Base-by-base conservation (phyloP, 2,888 invertebrate species). In the Melieria crassipennis region DNA sequence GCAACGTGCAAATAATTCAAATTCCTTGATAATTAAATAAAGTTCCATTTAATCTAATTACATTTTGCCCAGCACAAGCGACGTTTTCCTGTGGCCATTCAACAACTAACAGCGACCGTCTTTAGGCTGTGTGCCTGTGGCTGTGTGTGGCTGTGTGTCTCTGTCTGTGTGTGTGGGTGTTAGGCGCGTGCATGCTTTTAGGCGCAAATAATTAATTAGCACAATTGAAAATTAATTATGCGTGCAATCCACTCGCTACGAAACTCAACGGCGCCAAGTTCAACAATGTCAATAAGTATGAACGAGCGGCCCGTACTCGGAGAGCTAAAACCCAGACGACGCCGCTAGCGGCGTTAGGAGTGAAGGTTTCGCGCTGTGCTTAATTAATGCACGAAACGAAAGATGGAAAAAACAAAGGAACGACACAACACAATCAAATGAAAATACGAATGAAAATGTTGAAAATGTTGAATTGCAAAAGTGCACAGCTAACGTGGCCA, bases 221-320 rank as follows among this genome's bases (percentile, higher is more conserved):
- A 77, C 81, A 81, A 82, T 82, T 80, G 81, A 78, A 80, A 82
- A 81, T 82, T 83, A 82, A 82, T 83, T 83, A 82, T 79, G 82
- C 82, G 81, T 83, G 79, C 80, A 83, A 82, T 82, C 79, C 80
- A 78, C 52, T 67, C 7, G 11, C 13, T 67, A 43, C 42, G 11
- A 67, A 50, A 30, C 30, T 30, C 30, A 30, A 2, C 30, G 30
- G 3, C 30, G 30, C 30, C 30, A 30, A 30, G 2, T 30, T 30
- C 30, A 3, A 30, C 30, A 30, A 30, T 30, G 30, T 30, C 30
- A 30, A 30, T 30, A 30, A 30, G 30, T 30, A 30, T 30, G 30
- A 30, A 30, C 30, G 30, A 30, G 30, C 30, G 30, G 30, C 30
- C 30, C 2, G 30, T 3, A 30, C 3, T 30, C 30, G 30, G 3